phyloP scores from a whole-genome alignment of 1,140 invertebrate species.

The Goniozus legneri region DNA sequence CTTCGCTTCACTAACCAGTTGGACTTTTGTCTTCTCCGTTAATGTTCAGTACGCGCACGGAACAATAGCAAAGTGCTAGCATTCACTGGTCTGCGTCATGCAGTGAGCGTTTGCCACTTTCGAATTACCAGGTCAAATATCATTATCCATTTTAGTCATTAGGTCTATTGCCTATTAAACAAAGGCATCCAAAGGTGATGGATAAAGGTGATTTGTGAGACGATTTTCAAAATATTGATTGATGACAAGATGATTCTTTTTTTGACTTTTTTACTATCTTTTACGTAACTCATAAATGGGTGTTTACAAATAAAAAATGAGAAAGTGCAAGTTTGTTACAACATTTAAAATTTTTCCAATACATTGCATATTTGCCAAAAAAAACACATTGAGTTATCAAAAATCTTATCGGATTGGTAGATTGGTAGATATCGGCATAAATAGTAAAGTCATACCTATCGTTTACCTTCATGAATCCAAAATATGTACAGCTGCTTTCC shows the following conservation, averaged over 20 bases:
- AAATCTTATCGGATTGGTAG: not conserved
- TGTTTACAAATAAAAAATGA: not conserved
- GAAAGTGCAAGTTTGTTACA: not conserved
- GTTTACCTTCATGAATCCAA: no score
- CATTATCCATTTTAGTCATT: not conserved
- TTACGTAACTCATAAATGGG: not conserved
- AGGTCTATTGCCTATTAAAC: not conserved
- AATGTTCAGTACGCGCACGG: not conserved
- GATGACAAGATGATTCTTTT: not conserved
- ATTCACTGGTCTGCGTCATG: not conserved
- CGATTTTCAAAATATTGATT: not conserved
- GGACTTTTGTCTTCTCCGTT: no score
- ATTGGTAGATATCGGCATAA: no score
- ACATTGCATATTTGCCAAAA: not conserved
- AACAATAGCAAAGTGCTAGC: not conserved
- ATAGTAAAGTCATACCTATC: no score
- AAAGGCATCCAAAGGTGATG: no score
- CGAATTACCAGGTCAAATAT: not conserved
- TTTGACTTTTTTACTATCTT: not conserved
- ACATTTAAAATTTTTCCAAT: not conserved
- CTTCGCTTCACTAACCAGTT: not conserved
- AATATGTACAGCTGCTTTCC: no score
- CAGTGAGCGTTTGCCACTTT: not conserved
- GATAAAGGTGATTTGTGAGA: no score
- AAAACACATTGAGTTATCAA: not conserved